These are phyloP conservation scores for Phylloscopus whistleri DNA, from an alignment of 2,113 vertebrate genomes.

Conservation along the genomic window DNA sequence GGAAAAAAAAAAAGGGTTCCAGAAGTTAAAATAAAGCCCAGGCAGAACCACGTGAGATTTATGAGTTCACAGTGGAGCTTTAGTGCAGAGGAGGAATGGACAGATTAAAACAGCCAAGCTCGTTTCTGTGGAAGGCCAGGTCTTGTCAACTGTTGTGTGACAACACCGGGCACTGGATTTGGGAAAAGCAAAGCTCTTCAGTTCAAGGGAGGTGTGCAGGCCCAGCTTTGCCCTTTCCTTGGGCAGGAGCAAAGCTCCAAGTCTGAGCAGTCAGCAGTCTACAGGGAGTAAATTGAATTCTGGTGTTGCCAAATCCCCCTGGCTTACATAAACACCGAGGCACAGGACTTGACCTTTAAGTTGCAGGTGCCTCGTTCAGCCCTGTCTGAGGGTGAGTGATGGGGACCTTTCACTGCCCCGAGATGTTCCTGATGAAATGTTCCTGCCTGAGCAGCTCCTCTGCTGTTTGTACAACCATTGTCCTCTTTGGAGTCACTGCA, in stretches of 20 bases:
- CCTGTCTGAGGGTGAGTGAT: not conserved
- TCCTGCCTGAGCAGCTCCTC: not conserved
- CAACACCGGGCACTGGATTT: not conserved
- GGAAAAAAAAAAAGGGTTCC: not conserved
- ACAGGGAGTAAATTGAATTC: not conserved
- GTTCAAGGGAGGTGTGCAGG: not conserved
- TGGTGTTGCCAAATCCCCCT: not conserved
- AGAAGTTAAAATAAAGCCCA: conserved; percentile 40
- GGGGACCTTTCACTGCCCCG: not conserved
- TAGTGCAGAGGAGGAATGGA: not conserved
- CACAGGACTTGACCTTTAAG: not conserved
- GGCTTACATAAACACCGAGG: not conserved
- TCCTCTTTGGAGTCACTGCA: not conserved
- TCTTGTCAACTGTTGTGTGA: not conserved
- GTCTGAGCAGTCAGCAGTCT: not conserved
- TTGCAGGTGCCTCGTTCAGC: not conserved
- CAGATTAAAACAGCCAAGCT: not conserved
- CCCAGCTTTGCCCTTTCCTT: not conserved
- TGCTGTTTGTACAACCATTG: not conserved
- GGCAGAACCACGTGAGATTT: not conserved
- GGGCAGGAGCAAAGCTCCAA: not conserved
- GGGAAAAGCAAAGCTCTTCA: not conserved
- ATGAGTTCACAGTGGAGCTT: not conserved
- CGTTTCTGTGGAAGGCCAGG: not conserved
- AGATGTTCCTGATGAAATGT: not conserved